Conservation (phyloP, 2,888 invertebrate genomes). For the Apeira syringaria region DNA sequence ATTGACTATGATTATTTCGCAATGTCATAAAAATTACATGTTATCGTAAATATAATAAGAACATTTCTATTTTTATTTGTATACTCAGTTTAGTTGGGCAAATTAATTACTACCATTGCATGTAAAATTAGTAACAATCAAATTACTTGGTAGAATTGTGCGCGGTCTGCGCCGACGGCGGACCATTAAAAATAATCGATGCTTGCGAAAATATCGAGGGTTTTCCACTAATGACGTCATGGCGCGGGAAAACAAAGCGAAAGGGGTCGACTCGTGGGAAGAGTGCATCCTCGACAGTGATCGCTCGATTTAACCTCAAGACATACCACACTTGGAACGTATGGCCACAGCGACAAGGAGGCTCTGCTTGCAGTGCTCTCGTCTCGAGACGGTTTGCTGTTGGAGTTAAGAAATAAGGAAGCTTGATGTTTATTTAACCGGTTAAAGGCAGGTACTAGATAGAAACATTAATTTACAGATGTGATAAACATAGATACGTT, state of each 20-base stretch:
- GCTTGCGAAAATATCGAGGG: conserved; percentile 77
- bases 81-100: no score
- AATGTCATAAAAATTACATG: no score
- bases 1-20: no score
- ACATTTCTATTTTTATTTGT: no score
- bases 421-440: conserved; percentile 10
- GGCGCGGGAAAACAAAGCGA: conserved; percentile 74
- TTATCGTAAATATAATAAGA: no score
- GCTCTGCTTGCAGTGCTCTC: conserved; percentile 9
- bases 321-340: conserved; percentile 17
- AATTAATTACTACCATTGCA: no score
- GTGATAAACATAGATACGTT: no score
- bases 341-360: conserved; percentile 12
- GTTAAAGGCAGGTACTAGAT: no score
- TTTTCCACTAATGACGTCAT: conserved; percentile 81
- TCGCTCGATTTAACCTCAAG: conserved; percentile 32
- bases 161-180: conserved; percentile 59
- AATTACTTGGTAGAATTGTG: conserved; percentile 45
- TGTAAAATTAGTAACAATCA: conserved; percentile 34
- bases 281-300: conserved; percentile 26
- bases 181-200: conserved; percentile 82
- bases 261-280: conserved; percentile 39
- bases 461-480: no score
- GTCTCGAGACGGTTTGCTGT: conserved; percentile 17
- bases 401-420: conserved; percentile 9